A percentile compares a stretch with the other conserved stretches of the same genome.
These are phyloP conservation scores for Crotalus viridis DNA, from an alignment of 2,113 vertebrate species.

Conservation along the genomic window DNA sequence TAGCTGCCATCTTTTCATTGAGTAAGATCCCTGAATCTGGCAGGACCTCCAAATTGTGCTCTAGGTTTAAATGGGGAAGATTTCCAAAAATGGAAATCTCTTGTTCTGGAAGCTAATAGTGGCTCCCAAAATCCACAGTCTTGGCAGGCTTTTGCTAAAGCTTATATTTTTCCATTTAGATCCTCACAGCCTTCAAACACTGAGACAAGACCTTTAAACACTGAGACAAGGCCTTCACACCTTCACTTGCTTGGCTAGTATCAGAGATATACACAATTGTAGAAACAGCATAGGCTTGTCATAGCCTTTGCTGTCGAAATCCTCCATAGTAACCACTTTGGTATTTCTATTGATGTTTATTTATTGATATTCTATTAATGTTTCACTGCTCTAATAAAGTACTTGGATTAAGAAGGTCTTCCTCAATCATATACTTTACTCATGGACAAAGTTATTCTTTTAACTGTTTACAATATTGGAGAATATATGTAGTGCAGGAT, in stretches of 20 bases:
- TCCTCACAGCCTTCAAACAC: background rate
- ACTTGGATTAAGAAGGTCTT: background rate
- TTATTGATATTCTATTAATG: background rate
- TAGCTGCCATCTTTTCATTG: background rate
- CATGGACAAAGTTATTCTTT: background rate
- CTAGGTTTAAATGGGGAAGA: background rate
- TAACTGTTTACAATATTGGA: background rate
- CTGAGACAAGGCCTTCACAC: background rate
- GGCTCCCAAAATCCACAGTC: background rate
- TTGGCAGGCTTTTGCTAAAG: background rate
- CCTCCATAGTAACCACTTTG: background rate
- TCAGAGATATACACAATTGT: background rate
- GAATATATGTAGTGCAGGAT: background rate
- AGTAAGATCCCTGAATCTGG: background rate
- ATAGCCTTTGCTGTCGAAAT: background rate
- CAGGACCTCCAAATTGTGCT: background rate
- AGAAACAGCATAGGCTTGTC: background rate
- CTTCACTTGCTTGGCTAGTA: background rate
- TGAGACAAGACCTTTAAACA: background rate
- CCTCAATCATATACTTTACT: background rate
- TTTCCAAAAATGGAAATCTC: background rate
- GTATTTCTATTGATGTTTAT: background rate
- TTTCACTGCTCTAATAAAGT: background rate
- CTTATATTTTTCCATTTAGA: background rate
- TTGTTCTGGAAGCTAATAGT: background rate